Conservation (phyloP, 2,797 vertebrate genomes). For the Tinamus major region DNA sequence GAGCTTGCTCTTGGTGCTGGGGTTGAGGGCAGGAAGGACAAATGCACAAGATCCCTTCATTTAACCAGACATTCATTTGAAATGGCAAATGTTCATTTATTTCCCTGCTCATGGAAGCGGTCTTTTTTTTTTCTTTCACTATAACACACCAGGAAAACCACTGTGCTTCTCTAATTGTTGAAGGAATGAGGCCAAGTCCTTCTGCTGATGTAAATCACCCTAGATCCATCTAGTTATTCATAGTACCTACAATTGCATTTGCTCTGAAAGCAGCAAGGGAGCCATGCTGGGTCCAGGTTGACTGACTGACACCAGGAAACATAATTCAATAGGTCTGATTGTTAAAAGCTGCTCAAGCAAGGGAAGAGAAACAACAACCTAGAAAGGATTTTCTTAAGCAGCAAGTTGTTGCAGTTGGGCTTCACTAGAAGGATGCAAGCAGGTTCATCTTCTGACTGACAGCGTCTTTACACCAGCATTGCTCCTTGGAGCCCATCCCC, state of each 20-base stretch:
- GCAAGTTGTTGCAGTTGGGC: not conserved
- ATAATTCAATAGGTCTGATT: constrained; percentile 23
- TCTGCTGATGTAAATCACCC: constrained; percentile 59
- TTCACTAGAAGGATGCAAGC: not conserved
- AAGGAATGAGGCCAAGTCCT: constrained; percentile 48
- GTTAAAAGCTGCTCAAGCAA: constrained; percentile 23
- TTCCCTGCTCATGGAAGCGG: not conserved
- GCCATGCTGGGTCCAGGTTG: constrained; percentile 9
- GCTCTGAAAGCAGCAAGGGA: constrained; percentile 43
- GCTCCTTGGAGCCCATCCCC: not conserved
- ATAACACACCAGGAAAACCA: not conserved
- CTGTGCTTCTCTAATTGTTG: constrained; percentile 26
- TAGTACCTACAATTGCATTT: constrained; percentile 27
- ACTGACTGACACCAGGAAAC: not conserved
- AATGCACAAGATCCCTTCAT: not conserved
- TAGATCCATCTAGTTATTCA: constrained; percentile 15
- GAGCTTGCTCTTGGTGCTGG: not conserved
- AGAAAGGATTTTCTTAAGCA: not conserved
- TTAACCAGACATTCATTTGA: not conserved
- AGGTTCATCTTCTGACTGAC: not conserved
- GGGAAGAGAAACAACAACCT: not conserved
- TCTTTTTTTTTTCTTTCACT: not conserved
- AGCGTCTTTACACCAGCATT: not conserved
- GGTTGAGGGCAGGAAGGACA: not conserved
- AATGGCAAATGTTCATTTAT: not conserved